These are phyloP conservation scores for Thunnus maccoyii DNA, from an alignment of 2,113 vertebrate species.

Conservation along the genomic window DNA sequence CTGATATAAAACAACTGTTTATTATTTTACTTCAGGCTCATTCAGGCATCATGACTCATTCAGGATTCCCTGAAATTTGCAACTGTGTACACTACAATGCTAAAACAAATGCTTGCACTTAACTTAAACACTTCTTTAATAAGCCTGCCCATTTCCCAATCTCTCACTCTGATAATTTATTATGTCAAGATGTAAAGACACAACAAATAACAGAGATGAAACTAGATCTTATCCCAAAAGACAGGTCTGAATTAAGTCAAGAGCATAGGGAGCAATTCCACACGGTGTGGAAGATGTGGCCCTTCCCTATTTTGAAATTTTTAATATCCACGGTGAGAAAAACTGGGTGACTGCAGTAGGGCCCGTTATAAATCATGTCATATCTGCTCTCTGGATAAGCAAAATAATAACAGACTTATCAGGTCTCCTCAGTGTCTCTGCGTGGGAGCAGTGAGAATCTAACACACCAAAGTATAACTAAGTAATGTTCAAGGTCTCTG, in stretches of 20 bases:
- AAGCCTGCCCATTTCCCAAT: conserved; percentile 20
- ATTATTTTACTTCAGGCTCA: conserved; percentile 18
- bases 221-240: conserved; percentile 50
- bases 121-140: conserved; percentile 15
- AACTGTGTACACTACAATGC: background rate
- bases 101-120: background rate
- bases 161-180: conserved; percentile 32
- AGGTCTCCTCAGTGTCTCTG: conserved; percentile 11
- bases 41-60: background rate
- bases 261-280: conserved; percentile 33
- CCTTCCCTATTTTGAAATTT: conserved; percentile 29
- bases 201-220: conserved; percentile 45
- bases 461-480: conserved; percentile 16
- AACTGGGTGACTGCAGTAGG: conserved; percentile 13
- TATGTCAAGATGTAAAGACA: conserved; percentile 30
- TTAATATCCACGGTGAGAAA: conserved; percentile 44
- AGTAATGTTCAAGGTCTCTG: conserved; percentile 33
- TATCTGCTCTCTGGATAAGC: conserved; percentile 16
- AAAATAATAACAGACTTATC: conserved; percentile 33
- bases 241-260: conserved; percentile 41
- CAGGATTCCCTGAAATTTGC: conserved; percentile 2
- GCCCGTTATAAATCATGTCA: conserved; percentile 32
- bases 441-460: conserved; percentile 27
- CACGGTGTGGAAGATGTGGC: conserved; percentile 5
- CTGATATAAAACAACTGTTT: conserved; percentile 7